Evolutionary conservation across 2,888 invertebrate species (phyloP), one percentile per base, ranked within the genome.

Genomic region (Drosophila percnosoma): DNA sequence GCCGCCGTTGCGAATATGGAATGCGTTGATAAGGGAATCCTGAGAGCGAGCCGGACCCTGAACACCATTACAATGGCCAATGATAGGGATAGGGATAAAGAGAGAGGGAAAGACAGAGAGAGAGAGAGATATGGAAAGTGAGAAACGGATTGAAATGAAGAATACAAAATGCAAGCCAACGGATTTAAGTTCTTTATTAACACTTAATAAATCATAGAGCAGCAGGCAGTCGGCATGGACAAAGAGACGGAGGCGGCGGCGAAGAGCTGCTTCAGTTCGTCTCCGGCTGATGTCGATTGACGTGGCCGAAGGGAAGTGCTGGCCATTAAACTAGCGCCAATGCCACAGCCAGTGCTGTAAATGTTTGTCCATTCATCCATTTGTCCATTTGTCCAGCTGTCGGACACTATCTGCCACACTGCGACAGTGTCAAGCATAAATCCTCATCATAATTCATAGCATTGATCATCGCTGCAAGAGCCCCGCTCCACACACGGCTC

Each of bases 101-200:
- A 58, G 15, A 15, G 55, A 54, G 58, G 8, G 4, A 40, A 49
- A 45, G 36, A 68, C 51, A 51, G 59, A 61, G 36, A 70, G 51
- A 49, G 51, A 52, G 34, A 60, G 31, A 36, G 45, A 62, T 60
- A 40, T 27, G 27, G 29, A 53, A 55, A 68, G 64, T 51, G 63
- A 59, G 57, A 63, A 68, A 64, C 49, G 70, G 76, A 70, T 42
- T 31, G 36, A 58, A 52, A 61, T 48, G 69, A 68, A 72, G 69
- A 85, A 87, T 79, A 74, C 77, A 82, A 81, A 87, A 82, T 87
- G 80, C 83, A 83, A 90, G 79, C 82, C 90, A 86, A 89, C 83
- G 89, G 90, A 91, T 88, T 91, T 91, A 91, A 90, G 88, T 91
- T 91, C 90, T 91, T 91, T 91, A 92, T 92, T 91, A 91, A 92